These are phyloP conservation scores for Macrosteles quadrilineatus DNA, from an alignment of 1,140 invertebrate genomes.

Conservation along the genomic window DNA sequence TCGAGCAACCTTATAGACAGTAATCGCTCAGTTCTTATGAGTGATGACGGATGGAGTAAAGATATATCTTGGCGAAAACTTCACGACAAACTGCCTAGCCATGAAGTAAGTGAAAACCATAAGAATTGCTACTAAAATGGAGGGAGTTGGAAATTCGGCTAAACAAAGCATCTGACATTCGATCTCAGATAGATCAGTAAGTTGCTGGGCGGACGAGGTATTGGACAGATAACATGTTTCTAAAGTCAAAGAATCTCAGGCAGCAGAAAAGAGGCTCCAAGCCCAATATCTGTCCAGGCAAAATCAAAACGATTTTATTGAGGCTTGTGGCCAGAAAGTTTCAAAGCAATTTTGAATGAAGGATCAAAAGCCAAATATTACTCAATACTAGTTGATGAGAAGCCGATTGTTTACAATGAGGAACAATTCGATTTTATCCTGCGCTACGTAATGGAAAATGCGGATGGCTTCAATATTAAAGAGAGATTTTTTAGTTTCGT, in stretches of 20 bases:
- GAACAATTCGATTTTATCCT: not conserved
- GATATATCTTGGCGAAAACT: slow-evolving; percentile 5
- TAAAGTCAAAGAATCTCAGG: too few relatives aligned
- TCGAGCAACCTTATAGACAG: not conserved
- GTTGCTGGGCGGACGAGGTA: too few relatives aligned
- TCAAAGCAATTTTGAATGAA: not conserved
- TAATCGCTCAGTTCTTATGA: slow-evolving; percentile 1
- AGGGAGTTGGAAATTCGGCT: too few relatives aligned
- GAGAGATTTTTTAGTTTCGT: not conserved
- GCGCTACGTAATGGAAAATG: not conserved
- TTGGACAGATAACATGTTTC: too few relatives aligned
- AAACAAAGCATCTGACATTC: too few relatives aligned
- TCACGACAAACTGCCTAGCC: not conserved
- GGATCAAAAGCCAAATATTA: not conserved
- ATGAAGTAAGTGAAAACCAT: not conserved
- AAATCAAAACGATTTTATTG: too few relatives aligned
- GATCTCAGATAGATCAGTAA: too few relatives aligned
- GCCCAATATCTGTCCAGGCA: too few relatives aligned
- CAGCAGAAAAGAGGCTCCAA: too few relatives aligned
- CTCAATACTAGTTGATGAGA: not conserved
- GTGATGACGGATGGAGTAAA: slow-evolving; percentile 1
- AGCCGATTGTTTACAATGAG: not conserved
- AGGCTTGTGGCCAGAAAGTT: too few relatives aligned
- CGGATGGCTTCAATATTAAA: slow-evolving; percentile 3
- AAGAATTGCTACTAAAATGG: not conserved